Base-by-base conservation (phyloP, 2,797 vertebrate species). In the Melanotaenia parkinsoni region DNA sequence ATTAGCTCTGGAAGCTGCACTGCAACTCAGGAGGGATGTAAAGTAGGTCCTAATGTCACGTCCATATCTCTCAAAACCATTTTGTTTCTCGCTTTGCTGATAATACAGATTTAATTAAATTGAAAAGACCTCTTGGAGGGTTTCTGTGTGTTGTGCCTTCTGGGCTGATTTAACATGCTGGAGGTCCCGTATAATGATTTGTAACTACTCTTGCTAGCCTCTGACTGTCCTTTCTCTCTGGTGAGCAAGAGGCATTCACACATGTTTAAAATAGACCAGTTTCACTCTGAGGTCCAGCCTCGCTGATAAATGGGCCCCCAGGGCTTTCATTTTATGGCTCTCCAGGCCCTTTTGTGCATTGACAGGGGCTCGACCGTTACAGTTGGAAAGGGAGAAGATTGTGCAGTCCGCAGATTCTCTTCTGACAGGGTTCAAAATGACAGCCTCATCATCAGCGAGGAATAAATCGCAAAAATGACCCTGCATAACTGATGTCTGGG, bases 211-310 rank as follows among this genome's bases (percentile, higher is more conserved):
- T 60, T 66, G 56, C 72, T 73, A 58, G 70, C 67, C 77, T 81
- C 72, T 88, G 81, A 86, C 84, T 20, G 63, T 82, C 84, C 72
- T 16, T 30, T 88, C 74, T 92, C 90, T 85, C 88, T 77, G 85
- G 87, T 86, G 89, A 91, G 56, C 74, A 4, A 74, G 54, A 91
- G 80, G 81, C 81, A 87, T 91, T 88, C 76, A 71, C 82, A 82
- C 82, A 82, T 90, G 86, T 90, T 87, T 85, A 86, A 90, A 90
- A 91, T 80, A 79, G 86, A 82, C 72, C 67, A 71, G 40, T 81
- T 84, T 77, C 63, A 51, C 72, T 81, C 74, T 66, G 79, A 70
- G 82, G 84, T 85, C 85, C 45, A 30, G 70, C 70, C 74, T 22
- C 18, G 1, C 47, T 85, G 76, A 92, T 76, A 47, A 80, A 89